These are phyloP conservation scores for Phoxinus dragarum DNA, from an alignment of 2,797 vertebrate genomes.

Conservation along the genomic window DNA sequence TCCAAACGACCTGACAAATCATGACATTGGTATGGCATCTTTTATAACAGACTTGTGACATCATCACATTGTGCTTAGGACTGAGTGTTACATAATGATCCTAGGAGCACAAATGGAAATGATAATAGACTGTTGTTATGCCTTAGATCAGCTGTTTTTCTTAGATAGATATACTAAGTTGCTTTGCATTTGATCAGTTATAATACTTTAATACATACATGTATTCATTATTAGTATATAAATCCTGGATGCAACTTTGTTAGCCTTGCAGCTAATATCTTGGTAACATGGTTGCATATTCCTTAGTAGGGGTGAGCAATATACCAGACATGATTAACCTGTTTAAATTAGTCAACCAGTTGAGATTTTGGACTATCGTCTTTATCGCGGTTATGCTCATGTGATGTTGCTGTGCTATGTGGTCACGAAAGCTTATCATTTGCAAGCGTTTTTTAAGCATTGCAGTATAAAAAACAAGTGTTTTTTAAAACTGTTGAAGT, in stretches of 20 bases:
- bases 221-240: background rate
- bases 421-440: too few species aligned
- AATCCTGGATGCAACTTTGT: background rate
- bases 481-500: too few species aligned
- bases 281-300: background rate
- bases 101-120: slow-evolving; percentile 1
- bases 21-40: slow-evolving; percentile 35
- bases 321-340: too few species aligned
- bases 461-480: too few species aligned
- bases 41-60: slow-evolving; percentile 29
- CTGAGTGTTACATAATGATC: slow-evolving; percentile 37
- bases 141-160: slow-evolving; percentile 11
- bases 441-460: too few species aligned
- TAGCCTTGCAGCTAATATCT: background rate
- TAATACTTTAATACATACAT: background rate
- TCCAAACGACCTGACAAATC: slow-evolving; percentile 21
- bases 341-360: too few species aligned
- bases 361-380: background rate
- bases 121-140: background rate
- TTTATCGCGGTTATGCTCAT: background rate
- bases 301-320: background rate
- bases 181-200: slow-evolving; percentile 17
- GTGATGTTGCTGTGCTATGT: background rate
- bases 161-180: background rate
- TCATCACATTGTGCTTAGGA: slow-evolving; percentile 33